Conservation (phyloP, 2,797 vertebrate genomes). For the Sandelia bainsii region DNA sequence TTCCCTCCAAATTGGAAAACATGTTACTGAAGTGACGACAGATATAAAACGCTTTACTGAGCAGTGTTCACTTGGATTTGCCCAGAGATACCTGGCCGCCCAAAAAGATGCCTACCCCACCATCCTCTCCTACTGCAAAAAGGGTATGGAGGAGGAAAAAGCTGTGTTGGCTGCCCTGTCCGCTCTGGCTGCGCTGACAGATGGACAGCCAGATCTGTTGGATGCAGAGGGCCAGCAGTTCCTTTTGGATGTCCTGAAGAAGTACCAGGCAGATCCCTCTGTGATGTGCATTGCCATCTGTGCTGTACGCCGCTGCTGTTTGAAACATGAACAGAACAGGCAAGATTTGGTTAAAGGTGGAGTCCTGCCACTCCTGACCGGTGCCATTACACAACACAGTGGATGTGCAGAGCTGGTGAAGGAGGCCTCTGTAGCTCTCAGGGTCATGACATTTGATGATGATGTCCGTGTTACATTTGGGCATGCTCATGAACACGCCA, state of each 20-base stretch:
- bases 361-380: conserved; percentile 83
- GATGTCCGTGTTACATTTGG: conserved; percentile 94
- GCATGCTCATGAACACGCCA: conserved; percentile 92
- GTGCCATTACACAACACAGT: conserved; percentile 77
- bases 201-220: conserved; percentile 94
- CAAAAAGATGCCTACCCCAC: conserved; percentile 90
- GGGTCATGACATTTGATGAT: conserved; percentile 94
- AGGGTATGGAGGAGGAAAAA: conserved; percentile 60
- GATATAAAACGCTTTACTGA: conserved; percentile 83
- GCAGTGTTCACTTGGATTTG: conserved; percentile 88
- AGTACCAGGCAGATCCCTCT: conserved; percentile 50
- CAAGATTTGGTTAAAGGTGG: conserved; percentile 90
- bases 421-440: conserved; percentile 85
- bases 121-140: conserved; percentile 88
- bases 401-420: conserved; percentile 81
- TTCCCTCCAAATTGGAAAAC: conserved; percentile 78
- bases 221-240: conserved; percentile 85
- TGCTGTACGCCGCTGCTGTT: conserved; percentile 85
- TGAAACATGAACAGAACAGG: conserved; percentile 95
- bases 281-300: conserved; percentile 79
- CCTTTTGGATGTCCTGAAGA: conserved; percentile 81
- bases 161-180: conserved; percentile 77
- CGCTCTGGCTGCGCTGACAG: conserved; percentile 85
- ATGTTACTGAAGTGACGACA: conserved; percentile 33
- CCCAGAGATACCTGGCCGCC: conserved; percentile 90